phyloP scores from a whole-genome alignment of 2,888 invertebrate species.

The Psylliodes chrysocephalus region DNA sequence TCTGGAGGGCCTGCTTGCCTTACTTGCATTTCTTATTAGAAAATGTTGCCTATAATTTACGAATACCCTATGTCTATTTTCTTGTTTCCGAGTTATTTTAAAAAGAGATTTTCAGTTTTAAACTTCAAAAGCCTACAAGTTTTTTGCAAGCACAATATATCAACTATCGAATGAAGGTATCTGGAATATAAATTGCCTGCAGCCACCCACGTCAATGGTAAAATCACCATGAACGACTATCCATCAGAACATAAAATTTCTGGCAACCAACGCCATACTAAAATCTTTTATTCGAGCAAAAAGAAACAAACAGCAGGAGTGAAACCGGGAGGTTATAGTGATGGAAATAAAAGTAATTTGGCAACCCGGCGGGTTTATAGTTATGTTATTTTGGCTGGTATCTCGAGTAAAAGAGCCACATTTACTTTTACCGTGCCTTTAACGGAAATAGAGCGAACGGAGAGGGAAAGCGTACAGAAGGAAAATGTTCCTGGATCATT shows the following conservation, averaged over 20 bases:
- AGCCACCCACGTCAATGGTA: too few relatives aligned
- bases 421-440: conserved; percentile 23
- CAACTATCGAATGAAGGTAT: too few relatives aligned
- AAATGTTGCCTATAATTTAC: too few relatives aligned
- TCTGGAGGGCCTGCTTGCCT: too few relatives aligned
- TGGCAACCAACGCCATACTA: conserved; percentile 28
- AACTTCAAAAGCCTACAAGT: too few relatives aligned
- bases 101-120: too few relatives aligned
- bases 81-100: too few relatives aligned
- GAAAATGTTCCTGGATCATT: neutral
- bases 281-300: conserved; percentile 13
- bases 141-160: too few relatives aligned
- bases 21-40: too few relatives aligned
- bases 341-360: conserved; percentile 44
- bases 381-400: conserved; percentile 42
- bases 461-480: neutral
- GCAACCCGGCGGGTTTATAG: conserved; percentile 40
- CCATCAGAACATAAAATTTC: conserved; percentile 30
- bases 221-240: conserved; percentile 28
- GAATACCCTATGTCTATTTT: too few relatives aligned
- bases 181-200: too few relatives aligned
- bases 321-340: conserved; percentile 34
- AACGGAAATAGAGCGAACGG: conserved; percentile 11
- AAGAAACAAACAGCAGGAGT: conserved; percentile 23
- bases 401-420: conserved; percentile 31